Evolutionary conservation across 2,113 vertebrate species (phyloP).

Genomic region (Pangasianodon gigas): DNA sequence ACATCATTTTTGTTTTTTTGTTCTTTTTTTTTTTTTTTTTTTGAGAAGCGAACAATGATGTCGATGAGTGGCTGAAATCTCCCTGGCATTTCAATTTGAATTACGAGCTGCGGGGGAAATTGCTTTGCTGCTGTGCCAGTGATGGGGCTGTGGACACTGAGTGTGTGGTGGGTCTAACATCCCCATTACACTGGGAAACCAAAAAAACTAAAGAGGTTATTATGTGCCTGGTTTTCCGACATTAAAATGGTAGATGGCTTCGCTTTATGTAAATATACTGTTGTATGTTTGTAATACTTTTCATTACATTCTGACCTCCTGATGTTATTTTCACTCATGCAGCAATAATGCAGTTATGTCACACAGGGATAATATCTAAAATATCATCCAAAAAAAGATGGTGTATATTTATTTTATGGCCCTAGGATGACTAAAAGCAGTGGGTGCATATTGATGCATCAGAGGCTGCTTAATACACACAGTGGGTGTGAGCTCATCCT

Average conservation of each 20-base stretch:
- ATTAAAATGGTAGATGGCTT: not conserved
- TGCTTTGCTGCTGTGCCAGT: constrained; percentile 59
- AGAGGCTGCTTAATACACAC: constrained; percentile 31
- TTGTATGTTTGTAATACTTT: not conserved
- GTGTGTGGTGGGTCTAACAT: constrained; percentile 4
- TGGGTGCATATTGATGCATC: constrained; percentile 33
- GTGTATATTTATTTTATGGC: constrained; percentile 19
- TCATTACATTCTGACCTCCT: not conserved
- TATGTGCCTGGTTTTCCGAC: not conserved
- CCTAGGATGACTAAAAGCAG: constrained; percentile 19
- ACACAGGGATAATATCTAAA: constrained; percentile 8
- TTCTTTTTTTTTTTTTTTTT: constrained; percentile 25
- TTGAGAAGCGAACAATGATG: constrained; percentile 46
- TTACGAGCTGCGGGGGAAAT: constrained; percentile 63
- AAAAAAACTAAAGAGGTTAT: constrained; percentile 13
- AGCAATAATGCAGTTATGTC: not conserved
- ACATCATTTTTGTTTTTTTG: not conserved
- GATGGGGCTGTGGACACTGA: constrained; percentile 25
- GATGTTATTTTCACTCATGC: not conserved
- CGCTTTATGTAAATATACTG: constrained; percentile 8
- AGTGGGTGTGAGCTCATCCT: constrained; percentile 23
- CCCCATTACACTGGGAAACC: constrained; percentile 28
- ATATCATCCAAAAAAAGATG: not conserved
- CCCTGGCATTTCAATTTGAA: constrained; percentile 68
- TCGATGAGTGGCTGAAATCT: constrained; percentile 62